phyloP scores from a whole-genome alignment of 1,140 invertebrate species.

The Trichonephila clavipes region DNA sequence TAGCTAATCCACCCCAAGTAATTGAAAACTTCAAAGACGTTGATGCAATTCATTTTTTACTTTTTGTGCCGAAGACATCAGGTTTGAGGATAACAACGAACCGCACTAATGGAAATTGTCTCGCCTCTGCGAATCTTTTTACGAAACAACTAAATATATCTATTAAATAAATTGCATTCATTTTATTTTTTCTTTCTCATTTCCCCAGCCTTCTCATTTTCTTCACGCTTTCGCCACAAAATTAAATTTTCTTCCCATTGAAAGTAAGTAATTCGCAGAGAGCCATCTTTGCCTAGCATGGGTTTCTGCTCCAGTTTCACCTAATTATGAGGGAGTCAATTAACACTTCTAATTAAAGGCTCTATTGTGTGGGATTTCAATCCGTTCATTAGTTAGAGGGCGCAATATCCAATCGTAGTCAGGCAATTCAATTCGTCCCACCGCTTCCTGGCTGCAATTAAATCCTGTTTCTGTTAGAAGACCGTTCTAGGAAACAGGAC shows the following conservation, averaged over 20 bases:
- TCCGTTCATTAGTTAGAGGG: slow-evolving; percentile 57
- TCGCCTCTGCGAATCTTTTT: background rate
- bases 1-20: background rate
- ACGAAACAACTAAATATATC: slow-evolving; percentile 23
- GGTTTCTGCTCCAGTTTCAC: slow-evolving; percentile 22
- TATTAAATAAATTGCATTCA: slow-evolving; percentile 44
- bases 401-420: slow-evolving; percentile 25
- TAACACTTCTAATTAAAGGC: slow-evolving; percentile 75
- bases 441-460: slow-evolving; percentile 47
- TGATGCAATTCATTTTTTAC: slow-evolving; percentile 30
- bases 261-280: slow-evolving; percentile 10
- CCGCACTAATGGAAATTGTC: slow-evolving; percentile 6
- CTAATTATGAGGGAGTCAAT: slow-evolving; percentile 69
- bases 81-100: slow-evolving; percentile 1
- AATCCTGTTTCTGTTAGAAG: slow-evolving; percentile 12
- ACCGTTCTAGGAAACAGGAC: background rate
- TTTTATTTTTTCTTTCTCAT: slow-evolving; percentile 17
- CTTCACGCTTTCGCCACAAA: slow-evolving; percentile 41
- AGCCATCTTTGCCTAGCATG: slow-evolving; percentile 13
- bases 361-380: slow-evolving; percentile 66
- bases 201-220: background rate
- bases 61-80: background rate
- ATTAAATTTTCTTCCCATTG: slow-evolving; percentile 66
- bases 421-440: slow-evolving; percentile 47
- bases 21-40: slow-evolving; percentile 25